Evolutionary conservation across 1,140 invertebrate genomes (phyloP).

Genomic region (Sitodiplosis mosellana): DNA sequence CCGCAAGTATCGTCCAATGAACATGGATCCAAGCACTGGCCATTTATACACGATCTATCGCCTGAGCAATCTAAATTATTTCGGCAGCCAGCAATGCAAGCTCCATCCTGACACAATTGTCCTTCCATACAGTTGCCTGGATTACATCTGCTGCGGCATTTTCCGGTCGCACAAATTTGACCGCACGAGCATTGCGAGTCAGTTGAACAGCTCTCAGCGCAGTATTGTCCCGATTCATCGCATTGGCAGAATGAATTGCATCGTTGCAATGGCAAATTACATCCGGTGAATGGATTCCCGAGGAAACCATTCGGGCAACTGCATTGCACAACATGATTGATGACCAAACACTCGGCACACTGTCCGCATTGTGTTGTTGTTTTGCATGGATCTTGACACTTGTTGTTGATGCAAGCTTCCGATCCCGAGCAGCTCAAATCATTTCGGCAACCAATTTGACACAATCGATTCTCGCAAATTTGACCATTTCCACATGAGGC

Average conservation of each 20-base stretch:
- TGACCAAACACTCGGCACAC: constrained; percentile 63
- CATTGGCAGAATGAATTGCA: constrained; percentile 52
- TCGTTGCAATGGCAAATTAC: constrained; percentile 40
- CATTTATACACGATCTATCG: constrained; percentile 53
- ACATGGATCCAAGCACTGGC: constrained; percentile 63
- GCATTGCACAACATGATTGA: constrained; percentile 67
- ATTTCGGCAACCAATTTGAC: constrained; percentile 63
- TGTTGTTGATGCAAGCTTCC: constrained; percentile 62
- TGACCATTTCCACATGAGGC: constrained; percentile 56
- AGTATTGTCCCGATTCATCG: constrained; percentile 53
- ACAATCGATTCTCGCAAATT: constrained; percentile 72
- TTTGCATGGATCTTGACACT: constrained; percentile 65
- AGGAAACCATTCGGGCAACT: constrained; percentile 61
- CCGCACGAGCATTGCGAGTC: constrained; percentile 56
- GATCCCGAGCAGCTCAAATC: constrained; percentile 55
- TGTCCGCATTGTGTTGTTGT: constrained; percentile 51
- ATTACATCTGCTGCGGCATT: constrained; percentile 28
- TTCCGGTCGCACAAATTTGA: constrained; percentile 31
- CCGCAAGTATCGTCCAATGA: constrained; percentile 42
- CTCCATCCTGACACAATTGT: constrained; percentile 38
- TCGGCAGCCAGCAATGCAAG: constrained; percentile 54
- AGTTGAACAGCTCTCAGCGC: constrained; percentile 42
- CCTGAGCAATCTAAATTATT: constrained; percentile 60
- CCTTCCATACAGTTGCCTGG: constrained; percentile 23
- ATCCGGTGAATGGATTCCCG: constrained; percentile 60